Evolutionary conservation across 2,113 vertebrate species (phyloP).

Genomic region (Ctenodactylus gundi): DNA sequence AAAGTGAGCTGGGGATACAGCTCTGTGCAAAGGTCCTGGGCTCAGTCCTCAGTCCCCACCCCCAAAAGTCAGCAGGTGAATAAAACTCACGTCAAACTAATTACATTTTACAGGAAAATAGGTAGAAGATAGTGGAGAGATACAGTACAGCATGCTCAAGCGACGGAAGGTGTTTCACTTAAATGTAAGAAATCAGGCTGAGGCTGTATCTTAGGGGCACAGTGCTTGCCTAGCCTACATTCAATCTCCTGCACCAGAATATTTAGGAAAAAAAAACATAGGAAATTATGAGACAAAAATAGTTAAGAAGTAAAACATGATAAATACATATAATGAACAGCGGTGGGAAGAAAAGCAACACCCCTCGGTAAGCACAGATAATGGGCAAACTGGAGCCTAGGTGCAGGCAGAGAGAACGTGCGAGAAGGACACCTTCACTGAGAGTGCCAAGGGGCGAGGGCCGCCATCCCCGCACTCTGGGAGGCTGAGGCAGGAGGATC

Average conservation of each 20-base stretch:
- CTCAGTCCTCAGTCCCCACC: background rate
- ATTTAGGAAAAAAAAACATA: too few relatives aligned
- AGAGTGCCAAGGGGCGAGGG: background rate
- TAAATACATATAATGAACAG: background rate
- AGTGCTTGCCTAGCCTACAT: too few relatives aligned
- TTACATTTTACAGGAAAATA: background rate
- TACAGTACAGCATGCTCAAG: background rate
- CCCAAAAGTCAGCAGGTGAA: conserved; percentile 8
- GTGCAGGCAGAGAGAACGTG: background rate
- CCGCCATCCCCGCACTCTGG: too few relatives aligned
- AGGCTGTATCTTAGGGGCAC: too few relatives aligned
- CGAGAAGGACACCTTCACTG: background rate
- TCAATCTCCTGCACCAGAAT: too few relatives aligned
- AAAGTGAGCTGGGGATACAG: too few relatives aligned
- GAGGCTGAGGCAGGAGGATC: too few relatives aligned
- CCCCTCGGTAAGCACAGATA: too few relatives aligned
- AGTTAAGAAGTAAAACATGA: background rate
- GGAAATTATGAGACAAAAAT: background rate
- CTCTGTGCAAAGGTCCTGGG: background rate
- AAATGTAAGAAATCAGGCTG: too few relatives aligned
- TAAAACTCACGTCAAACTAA: background rate
- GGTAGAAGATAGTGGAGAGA: background rate
- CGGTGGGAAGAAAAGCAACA: too few relatives aligned
- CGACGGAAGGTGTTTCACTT: too few relatives aligned
- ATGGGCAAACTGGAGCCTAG: background rate